Base-by-base conservation (phyloP, 2,113 vertebrate genomes). In the Lasiurus borealis region DNA sequence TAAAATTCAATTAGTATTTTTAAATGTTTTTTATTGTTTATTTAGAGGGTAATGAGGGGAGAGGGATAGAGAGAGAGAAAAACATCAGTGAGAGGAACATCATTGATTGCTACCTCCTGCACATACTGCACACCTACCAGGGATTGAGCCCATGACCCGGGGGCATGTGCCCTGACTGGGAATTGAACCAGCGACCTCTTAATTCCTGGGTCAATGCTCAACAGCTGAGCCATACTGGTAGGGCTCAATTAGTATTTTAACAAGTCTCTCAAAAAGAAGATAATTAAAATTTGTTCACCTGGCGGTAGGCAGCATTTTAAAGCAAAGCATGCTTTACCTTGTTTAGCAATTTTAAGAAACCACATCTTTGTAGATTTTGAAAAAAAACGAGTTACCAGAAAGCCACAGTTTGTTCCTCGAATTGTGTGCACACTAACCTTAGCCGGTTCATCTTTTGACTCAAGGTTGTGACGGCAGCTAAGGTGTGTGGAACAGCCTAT, bases 381-480 rank as follows among this genome's bases (percentile, higher is more conserved):
- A 2, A 31, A 85, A 48, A 50, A 21, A 46, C 40, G 34, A 73
- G 59, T 87, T 75, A 27, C 23, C 52, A 82, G 85, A 46, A 91
- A 54, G n/a, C 62, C 31, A 5, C n/a, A 2, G 3, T 23, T 46
- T 66, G 69, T 57, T 9, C 29, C 50, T 50, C 5, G 3, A 1
- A 0, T 19, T 27, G 34, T 59, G 36, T 12, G 0, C 8, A 11
- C 66, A 40, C 75, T 82, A 44, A 85, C 59, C 54, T 69, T 62
- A 91, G 85, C 75, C 36, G 13, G 18, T 8, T 86, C 54, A 0
- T 90, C 87, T 95, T 83, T 92, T 95, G 96, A 78, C 34, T 69
- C 44, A 91, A 99, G 99, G 97, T 98, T 31, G 96, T 99, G 97
- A 98, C 99, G 36, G 95, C 98, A 8, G 99, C 99, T 48, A 98